Conservation (phyloP, 2,888 invertebrate genomes). For the Cerastis leucographa region DNA sequence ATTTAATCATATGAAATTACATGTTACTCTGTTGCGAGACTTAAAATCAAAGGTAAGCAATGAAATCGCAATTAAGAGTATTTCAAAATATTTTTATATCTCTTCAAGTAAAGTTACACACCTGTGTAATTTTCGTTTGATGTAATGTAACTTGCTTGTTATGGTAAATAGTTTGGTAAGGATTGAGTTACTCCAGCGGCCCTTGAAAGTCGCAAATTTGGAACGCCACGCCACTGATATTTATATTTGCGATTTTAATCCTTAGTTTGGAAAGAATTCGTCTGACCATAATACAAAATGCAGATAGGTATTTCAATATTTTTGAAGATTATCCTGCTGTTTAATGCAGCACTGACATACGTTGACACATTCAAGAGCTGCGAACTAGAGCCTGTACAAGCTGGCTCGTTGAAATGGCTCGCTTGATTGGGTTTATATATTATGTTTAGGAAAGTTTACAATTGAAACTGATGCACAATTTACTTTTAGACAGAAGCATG, state of each 20-base stretch:
- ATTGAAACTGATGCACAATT: neutral
- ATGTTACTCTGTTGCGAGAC: constrained; percentile 30
- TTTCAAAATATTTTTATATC: constrained; percentile 41
- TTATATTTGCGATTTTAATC: neutral
- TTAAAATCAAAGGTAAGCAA: constrained; percentile 48
- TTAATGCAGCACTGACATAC: neutral
- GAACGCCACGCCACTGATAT: neutral
- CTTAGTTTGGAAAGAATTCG: neutral
- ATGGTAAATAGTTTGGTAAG: neutral
- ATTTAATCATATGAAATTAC: constrained; percentile 31
- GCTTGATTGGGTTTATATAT: neutral
- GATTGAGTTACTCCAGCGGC: neutral
- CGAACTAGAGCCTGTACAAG: neutral
- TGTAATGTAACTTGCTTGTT: constrained; percentile 15
- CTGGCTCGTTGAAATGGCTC: neutral
- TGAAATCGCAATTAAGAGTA: constrained; percentile 48
- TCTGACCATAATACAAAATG: neutral
- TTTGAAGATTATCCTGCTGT: neutral
- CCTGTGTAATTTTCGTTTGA: constrained; percentile 6
- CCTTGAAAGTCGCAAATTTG: neutral
- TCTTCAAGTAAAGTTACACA: constrained; percentile 14
- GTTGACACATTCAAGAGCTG: neutral
- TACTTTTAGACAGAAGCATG: neutral
- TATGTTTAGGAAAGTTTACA: neutral
- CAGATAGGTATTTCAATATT: neutral